phyloP scores from a whole-genome alignment of 2,797 vertebrate genomes.

The Tauraco hartlaubi region DNA sequence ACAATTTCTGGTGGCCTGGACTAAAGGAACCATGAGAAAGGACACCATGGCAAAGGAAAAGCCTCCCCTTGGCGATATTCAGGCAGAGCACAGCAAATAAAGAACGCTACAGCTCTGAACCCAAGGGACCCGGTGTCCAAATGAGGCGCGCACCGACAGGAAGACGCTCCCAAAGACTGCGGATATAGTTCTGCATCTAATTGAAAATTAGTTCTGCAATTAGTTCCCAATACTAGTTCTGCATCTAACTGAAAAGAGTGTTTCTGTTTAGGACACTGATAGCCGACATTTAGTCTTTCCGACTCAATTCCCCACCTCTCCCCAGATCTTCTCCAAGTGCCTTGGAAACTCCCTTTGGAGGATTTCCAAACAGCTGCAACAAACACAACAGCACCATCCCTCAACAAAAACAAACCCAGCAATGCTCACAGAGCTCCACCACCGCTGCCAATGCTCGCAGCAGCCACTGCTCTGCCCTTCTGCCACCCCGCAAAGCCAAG shows the following conservation, averaged over 20 bases:
- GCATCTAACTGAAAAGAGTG: background rate
- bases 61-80: background rate
- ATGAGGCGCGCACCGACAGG: background rate
- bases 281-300: background rate
- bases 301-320: background rate
- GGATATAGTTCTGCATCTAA: background rate
- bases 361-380: rapidly evolving
- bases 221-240: background rate
- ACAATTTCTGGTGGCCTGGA: background rate
- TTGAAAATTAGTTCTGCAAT: too few relatives aligned
- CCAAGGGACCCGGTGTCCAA: background rate
- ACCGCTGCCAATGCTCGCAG: rapidly evolving
- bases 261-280: background rate
- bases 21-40: background rate
- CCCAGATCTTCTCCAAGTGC: background rate
- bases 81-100: background rate
- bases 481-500: background rate
- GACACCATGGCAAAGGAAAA: background rate
- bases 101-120: background rate
- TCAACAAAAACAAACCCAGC: background rate
- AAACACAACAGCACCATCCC: background rate
- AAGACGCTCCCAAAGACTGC: background rate
- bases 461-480: background rate
- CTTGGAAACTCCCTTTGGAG: background rate
- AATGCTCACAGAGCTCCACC: background rate